These are phyloP conservation scores for Apogon hyalosoma DNA, from an alignment of 2,797 vertebrate species.

Conservation along the genomic window DNA sequence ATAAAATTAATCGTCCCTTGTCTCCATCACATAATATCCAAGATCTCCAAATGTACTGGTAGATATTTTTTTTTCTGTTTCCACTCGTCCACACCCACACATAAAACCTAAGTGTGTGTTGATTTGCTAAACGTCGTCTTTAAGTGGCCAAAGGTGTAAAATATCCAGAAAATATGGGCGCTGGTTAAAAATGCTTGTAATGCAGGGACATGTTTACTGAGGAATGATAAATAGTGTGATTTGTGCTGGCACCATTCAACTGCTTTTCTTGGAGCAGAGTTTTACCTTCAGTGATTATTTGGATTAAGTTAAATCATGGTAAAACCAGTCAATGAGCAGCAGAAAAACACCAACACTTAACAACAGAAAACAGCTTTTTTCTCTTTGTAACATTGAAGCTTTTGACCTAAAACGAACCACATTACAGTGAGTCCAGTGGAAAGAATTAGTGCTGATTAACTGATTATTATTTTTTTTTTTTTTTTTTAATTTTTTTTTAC, in stretches of 20 bases:
- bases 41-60: too few relatives aligned
- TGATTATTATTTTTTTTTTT: too few relatives aligned
- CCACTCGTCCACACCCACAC: conserved; percentile 13
- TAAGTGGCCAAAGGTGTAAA: conserved; percentile 57
- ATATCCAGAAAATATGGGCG: conserved; percentile 66
- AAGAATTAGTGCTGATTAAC: too few relatives aligned
- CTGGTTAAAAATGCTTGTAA: conserved; percentile 68
- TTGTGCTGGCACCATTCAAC: conserved; percentile 50
- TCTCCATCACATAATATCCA: too few relatives aligned
- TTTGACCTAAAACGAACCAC: too few relatives aligned
- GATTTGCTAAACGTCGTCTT: conserved; percentile 42
- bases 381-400: too few relatives aligned
- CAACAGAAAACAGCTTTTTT: too few relatives aligned
- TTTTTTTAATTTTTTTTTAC: too few relatives aligned
- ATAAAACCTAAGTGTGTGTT: conserved; percentile 35
- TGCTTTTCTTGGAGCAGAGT: conserved; percentile 68
- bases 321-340: conserved; percentile 33
- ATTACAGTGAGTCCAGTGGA: too few relatives aligned
- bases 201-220: conserved; percentile 70
- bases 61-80: too few relatives aligned
- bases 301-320: conserved; percentile 58
- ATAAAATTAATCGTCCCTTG: too few relatives aligned
- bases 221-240: conserved; percentile 73
- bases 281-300: conserved; percentile 61
- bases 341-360: conserved; percentile 16